Base-by-base conservation (phyloP, 2,113 vertebrate genomes). In the Callaeas wilsoni region DNA sequence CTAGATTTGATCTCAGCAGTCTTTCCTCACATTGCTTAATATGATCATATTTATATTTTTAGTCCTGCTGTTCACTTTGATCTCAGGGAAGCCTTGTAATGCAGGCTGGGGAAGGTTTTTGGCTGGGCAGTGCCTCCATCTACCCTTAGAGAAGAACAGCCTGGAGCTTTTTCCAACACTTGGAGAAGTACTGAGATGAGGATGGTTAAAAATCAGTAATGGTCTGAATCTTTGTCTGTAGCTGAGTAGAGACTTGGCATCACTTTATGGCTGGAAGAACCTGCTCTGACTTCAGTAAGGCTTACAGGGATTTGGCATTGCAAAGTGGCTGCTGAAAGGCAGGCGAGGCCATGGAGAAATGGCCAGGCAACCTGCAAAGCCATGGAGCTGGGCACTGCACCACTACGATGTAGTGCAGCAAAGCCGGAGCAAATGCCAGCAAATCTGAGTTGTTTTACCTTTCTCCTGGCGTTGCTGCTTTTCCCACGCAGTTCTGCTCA, bases 21-120 rank as follows among this genome's bases (percentile, higher is more conserved):
- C 82, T 92, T 77, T 97, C 79, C 37, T 90, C 93, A 69, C 79
- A 4, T 80, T 85, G 33, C 55, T 91, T 91, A 57, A 91, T 90
- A 63, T 0, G 16, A 71, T 49, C 47, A 35, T 81, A 84, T 81
- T 83, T 91, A 78, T 84, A 70, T 91, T 83, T 94, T 93, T 79
- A 65, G 52, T 39, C 25, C 68, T 60, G 42, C 76, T 80, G 73
- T 71, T 94, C 56, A 18, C 87, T 94, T 90, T 96, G 76, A 90
- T 93, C 92, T 77, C 46, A 22, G 35, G 10, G 13, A 70, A 74
- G 49, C 64, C 56, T 81, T 76, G 84, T 65, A 64, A 62, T 26
- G 63, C 49, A 47, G 84, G 15, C 33, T 85, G 59, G 42, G 59
- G n/a, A 67, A 1, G 8, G 60, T 84, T 71, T 86, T 80, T 93